A percentile compares a stretch with the other conserved stretches of the same genome.
These are phyloP conservation scores for Pomacea canaliculata DNA, from an alignment of 2,888 invertebrate species.

Conservation along the genomic window DNA sequence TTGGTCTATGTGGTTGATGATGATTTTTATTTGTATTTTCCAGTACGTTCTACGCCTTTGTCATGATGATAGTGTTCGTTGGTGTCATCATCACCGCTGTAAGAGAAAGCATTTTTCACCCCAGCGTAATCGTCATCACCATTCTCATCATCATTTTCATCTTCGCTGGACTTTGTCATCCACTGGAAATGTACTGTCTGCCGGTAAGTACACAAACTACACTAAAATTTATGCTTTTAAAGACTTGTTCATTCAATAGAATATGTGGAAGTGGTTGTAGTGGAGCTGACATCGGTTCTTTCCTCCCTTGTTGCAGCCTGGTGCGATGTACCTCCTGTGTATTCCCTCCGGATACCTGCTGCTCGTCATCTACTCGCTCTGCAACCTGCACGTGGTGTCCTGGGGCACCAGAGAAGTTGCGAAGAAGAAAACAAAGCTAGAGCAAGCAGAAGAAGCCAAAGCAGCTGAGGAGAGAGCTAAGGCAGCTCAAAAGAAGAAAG, in stretches of 20 bases:
- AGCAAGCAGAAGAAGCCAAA: slow-evolving; percentile 78
- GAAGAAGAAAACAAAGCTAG: slow-evolving; percentile 53
- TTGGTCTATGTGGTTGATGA: neutral
- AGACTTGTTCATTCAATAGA: too few species aligned
- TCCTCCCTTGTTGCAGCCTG: slow-evolving; percentile 16
- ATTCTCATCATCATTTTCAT: slow-evolving; percentile 55
- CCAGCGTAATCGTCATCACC: slow-evolving; percentile 62
- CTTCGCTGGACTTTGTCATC: slow-evolving; percentile 58
- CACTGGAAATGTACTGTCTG: slow-evolving; percentile 45
- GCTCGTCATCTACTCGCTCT: slow-evolving; percentile 64
- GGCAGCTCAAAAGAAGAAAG: slow-evolving; percentile 85
- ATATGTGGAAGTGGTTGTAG: too few species aligned
- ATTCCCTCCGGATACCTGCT: slow-evolving; percentile 67
- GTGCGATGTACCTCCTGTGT: slow-evolving; percentile 61
- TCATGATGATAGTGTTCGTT: slow-evolving; percentile 66
- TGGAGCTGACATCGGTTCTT: too few species aligned
- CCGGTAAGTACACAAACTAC: slow-evolving; percentile 4
- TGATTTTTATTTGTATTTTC: neutral
- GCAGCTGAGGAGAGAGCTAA: slow-evolving; percentile 75
- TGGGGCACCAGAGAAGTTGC: slow-evolving; percentile 68
- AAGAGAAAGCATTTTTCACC: slow-evolving; percentile 54
- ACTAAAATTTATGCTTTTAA: too few species aligned
- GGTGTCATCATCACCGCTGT: slow-evolving; percentile 55
- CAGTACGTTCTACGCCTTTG: slow-evolving; percentile 53
- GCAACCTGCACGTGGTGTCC: slow-evolving; percentile 63